Evolutionary conservation across 2,113 vertebrate species (phyloP), one percentile per base, ranked within the genome.

Genomic region (Apodemus speciosus): DNA sequence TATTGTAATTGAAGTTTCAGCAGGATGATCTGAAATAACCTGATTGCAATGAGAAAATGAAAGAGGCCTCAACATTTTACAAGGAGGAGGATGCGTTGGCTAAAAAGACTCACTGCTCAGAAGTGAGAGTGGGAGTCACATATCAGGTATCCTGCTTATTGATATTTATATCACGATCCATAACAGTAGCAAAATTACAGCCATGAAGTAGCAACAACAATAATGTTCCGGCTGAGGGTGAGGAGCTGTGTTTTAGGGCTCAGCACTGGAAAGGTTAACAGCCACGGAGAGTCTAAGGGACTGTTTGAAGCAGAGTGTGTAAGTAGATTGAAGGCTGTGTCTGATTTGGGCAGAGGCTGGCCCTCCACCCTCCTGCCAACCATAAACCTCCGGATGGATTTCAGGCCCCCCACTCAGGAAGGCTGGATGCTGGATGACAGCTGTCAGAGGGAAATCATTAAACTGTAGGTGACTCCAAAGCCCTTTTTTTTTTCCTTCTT

Each of bases 291-390:
- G 66, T n/a, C 51, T 38, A 66, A 91, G n/a, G 15, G 25, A 94
- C 88, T 85, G 14, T 73, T 88, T 91, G 71, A 84, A 73, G 75
- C 81, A 73, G 60, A 87, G 49, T 35, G 4, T 4, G 0, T 58
- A 89, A 92, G 85, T 94, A 87, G 46, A 40, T 71, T 75, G 94
- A 93, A 96, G 96, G 89, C 73, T 95, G 79, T 77, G 35, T 95
- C 81, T 96, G 76, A 85, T 87, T 96, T 93, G 91, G 84, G 85
- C 75, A 92, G 56, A 38, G 32, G 62, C 68, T 66, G 69, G 60
- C 83, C 40, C 93, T 84, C 85, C 66, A 93, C 81, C 85, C 68
- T 94, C 49, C 56, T 85, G 35, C 90, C 83, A 88, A 71, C 75
- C 53, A 0, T 68, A 84, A 87, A 75, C 27, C 80, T 91, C 53